Base-by-base conservation (phyloP, 1,140 invertebrate species). In the Pseudomyrmex flavicornis region DNA sequence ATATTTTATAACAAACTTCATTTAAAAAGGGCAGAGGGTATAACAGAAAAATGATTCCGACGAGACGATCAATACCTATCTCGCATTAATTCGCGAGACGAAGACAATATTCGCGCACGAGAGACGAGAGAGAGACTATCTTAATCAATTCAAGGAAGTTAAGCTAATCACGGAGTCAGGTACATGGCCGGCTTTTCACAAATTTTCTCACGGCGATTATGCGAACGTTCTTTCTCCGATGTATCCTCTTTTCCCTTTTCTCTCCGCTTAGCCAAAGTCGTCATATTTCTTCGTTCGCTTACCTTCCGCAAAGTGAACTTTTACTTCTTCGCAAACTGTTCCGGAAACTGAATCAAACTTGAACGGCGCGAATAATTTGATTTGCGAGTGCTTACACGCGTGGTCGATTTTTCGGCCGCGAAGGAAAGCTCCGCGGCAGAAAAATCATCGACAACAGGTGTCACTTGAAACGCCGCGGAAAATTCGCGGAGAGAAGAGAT, bases 381-480 rank as follows among this genome's bases (percentile, higher is more conserved):
- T 26, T 70, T 46, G 76, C 20, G 74, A 48, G 48, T 44, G 35
- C 22, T 35, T 35, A 35, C 35, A 35, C 35, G 35, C 46, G 22
- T 63, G 46, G 73, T 13, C 73, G 46, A 66, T 75, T 35, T 75
- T 63, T 15, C 59, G 46, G 22, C 62, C 35, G 13, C 12, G 54
- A 12, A 26, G 12, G 35, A 35, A 35, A 35, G 7, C 35, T 35
- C 26, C 13, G 3, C 20, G n/a, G 5, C n/a, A 35, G 59, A 56
- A 63, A 70, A 84, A 80, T 82, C 72, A 62, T 62, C 79, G 61
- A 80, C 76, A 82, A 82, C 79, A 74, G 68, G 69, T 75, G 79
- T 75, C 58, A 75, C 26, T 17, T 12, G 13, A 48, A 73, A 48
- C 12, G 68, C 50, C 20, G 52, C 20, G 68, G 68, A 52, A 80